These are phyloP conservation scores for Enoplosus armatus DNA, from an alignment of 2,797 vertebrate genomes.

Conservation along the genomic window DNA sequence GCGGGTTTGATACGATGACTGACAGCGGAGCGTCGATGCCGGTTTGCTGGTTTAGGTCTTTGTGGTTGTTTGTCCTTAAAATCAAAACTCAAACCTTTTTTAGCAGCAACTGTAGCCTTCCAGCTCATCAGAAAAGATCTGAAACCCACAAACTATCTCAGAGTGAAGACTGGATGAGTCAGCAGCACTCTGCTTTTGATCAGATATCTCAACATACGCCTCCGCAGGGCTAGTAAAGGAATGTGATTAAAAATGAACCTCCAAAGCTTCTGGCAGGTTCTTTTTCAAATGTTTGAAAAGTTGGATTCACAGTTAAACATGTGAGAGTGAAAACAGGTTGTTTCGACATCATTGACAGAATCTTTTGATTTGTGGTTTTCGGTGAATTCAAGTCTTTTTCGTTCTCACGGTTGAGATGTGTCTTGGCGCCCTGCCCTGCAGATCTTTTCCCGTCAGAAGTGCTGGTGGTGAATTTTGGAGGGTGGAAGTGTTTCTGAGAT, in stretches of 20 bases:
- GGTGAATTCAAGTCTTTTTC: background rate
- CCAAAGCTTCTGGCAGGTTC: background rate
- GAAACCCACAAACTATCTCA: background rate
- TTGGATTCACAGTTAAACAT: background rate
- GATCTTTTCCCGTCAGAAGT: background rate
- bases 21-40: too few relatives aligned
- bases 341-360: background rate
- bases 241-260: constrained; percentile 4
- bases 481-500: background rate
- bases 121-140: constrained; percentile 19
- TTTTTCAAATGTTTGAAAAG: background rate
- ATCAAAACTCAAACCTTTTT: background rate
- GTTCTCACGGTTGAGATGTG: background rate
- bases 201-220: background rate
- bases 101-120: background rate
- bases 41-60: constrained; percentile 2
- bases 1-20: too few relatives aligned
- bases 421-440: background rate
- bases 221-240: background rate
- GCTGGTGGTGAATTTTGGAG: background rate
- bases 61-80: background rate
- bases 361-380: background rate
- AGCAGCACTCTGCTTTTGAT: constrained; percentile 15
- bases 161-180: constrained; percentile 26
- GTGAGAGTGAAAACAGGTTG: background rate